Evolutionary conservation across 2,113 vertebrate genomes (phyloP), one percentile per base, ranked within the genome.

Genomic region (Platanista minor): DNA sequence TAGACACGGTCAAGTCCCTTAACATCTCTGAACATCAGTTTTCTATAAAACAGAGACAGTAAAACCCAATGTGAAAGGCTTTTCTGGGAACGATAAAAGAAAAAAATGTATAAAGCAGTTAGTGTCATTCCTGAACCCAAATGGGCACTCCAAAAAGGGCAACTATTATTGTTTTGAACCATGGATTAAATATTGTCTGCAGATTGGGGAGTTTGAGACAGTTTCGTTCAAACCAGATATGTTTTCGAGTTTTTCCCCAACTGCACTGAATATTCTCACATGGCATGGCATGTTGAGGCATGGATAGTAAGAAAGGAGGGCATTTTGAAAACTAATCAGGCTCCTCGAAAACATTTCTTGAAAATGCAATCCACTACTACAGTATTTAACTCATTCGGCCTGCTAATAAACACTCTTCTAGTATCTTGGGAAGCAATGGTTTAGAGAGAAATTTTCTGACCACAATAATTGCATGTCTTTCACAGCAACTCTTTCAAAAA

Each of bases 381-480:
- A 14, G 74, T 75, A 89, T 90, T 94, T 88, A 89, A 96, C 93
- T 95, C 93, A 96, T 94, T 94, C 72, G 94, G 67, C 12, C 78
- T 91, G 72, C 62, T 94, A 91, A 95, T 88, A 95, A 96, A 92
- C 49, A 81, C 77, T 94, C 83, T 91, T 78, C 81, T 52, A 78
- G 67, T 66, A 87, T 62, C 93, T 78, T 14, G 1, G 94, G 83
- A 94, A 92, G 49, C 93, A 23, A 61, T 23, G 27, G 54, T 57
- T 89, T 83, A 49, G n/a, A 86, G 62, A 93, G 78, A 96, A 86
- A 89, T 94, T 59, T 85, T 94, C 82, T 83, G 78, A 78, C 85
- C 80, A 23, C 72, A 61, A 52, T 96, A 96, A 97, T 80, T 96
- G 71, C 87, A 57, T 67, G 91, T 88, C 89, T 91, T 96, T 96